Evolutionary conservation across 2,113 vertebrate genomes (phyloP), one percentile per base, ranked within the genome.

Genomic region (Probosciger aterrimus): DNA sequence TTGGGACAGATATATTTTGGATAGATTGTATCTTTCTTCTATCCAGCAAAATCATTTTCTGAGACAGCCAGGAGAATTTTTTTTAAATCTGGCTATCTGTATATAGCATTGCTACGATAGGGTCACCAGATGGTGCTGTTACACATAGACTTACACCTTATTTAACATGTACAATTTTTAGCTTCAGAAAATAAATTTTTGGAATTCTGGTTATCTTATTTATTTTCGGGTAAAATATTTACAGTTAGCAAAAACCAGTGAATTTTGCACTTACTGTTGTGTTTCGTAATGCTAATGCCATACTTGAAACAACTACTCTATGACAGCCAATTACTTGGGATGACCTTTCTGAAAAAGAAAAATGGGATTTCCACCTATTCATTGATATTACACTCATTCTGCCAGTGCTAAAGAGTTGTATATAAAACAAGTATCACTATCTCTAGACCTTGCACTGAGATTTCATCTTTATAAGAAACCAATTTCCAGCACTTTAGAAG

Each of bases 61-160:
- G 11, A 31, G 25, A 27, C 9, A 62, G 8, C 2, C 37, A 70
- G 10, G 31, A 37, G 7, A 44, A 47, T 8, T 46, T 14, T 33
- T 31, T 65, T 46, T 43, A 7, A 50, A 23, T 75, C 9, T 44
- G 24, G 4, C n/a, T 84, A 62, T 24, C 18, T 25, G 12, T 39
- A 28, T 67, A 43, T 52, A 53, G 20, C 35, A 63, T 41, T 82
- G 18, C 24, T 73, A 8, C 46, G 11, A 20, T 19, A 68, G 11
- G 35, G 18, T 81, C 91, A 93, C 47, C 46, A 91, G 64, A 47
- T 93, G 88, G 69, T 82, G 91, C 69, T 93, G 52, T 85, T 85
- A 88, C n/a, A 68, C 18, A 37, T 6, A 85, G 22, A 71, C 74
- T 77, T 87, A 33, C 3, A 33, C 11, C 6, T 50, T 76, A 15